These are phyloP conservation scores for Borostomias antarcticus DNA, from an alignment of 2,797 vertebrate genomes.

Conservation along the genomic window DNA sequence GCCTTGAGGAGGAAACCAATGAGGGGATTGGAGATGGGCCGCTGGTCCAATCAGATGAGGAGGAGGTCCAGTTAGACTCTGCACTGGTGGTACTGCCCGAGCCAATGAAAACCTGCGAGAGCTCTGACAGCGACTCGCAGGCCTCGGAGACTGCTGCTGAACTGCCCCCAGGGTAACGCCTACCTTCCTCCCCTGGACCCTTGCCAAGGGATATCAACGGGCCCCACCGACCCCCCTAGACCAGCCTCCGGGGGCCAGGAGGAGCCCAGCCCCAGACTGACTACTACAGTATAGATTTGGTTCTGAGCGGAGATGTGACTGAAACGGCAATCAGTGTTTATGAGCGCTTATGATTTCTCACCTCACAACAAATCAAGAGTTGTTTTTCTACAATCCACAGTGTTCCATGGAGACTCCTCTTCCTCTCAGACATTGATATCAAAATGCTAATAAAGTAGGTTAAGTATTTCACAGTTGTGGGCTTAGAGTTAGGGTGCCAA, in stretches of 20 bases:
- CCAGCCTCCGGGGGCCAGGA: background rate
- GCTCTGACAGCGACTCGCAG: constrained; percentile 84
- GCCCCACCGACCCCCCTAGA: no score
- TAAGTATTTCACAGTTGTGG: background rate
- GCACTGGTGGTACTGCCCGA: constrained; percentile 73
- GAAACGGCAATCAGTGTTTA: background rate
- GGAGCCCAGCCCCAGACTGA: background rate
- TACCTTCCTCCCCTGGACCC: no score
- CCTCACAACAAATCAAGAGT: constrained; percentile 17
- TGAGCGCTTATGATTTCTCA: constrained; percentile 19
- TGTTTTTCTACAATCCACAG: constrained; percentile 25
- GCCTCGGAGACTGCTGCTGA: constrained; percentile 38
- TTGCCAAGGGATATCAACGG: no score
- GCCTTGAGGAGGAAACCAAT: constrained; percentile 49
- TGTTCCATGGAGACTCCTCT: constrained; percentile 26
- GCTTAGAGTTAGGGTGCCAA: no score
- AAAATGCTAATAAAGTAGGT: constrained; percentile 27
- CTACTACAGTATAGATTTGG: background rate
- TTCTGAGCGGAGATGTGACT: background rate
- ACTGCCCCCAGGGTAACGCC: constrained; percentile 23
- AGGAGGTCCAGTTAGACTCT: constrained; percentile 87
- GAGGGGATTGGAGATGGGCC: constrained; percentile 72
- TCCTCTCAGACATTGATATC: constrained; percentile 19
- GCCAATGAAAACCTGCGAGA: constrained; percentile 46
- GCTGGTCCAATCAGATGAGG: constrained; percentile 87